Evolutionary conservation across 2,888 invertebrate genomes (phyloP).

Genomic region (Drosophila setosimentum): DNA sequence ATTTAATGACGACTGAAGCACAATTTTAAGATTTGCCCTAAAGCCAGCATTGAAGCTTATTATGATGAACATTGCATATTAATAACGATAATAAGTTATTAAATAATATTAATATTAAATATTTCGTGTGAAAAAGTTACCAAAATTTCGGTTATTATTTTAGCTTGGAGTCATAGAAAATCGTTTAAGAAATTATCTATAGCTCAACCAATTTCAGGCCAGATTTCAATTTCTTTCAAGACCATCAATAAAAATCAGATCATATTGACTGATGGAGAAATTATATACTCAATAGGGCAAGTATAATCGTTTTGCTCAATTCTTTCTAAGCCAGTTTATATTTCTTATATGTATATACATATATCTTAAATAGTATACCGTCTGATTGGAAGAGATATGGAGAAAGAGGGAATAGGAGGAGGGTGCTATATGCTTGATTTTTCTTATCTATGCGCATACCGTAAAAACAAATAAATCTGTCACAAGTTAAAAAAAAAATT

Average conservation of each 20-base stretch:
- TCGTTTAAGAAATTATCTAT: background rate
- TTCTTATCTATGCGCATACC: slow-evolving; percentile 45
- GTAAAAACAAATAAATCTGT: slow-evolving; percentile 57
- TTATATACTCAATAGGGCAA: background rate
- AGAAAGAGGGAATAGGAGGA: background rate
- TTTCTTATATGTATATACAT: background rate
- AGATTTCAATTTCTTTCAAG: background rate
- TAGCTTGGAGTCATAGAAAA: background rate
- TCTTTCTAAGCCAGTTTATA: background rate
- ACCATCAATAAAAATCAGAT: background rate
- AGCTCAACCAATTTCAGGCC: background rate
- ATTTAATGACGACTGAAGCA: background rate
- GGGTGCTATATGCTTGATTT: slow-evolving; percentile 46
- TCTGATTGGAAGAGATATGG: background rate
- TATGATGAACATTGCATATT: background rate
- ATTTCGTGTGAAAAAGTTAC: background rate
- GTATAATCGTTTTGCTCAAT: background rate
- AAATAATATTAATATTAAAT: too few relatives aligned
- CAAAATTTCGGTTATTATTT: background rate
- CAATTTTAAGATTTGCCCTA: background rate
- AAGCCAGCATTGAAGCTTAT: too few relatives aligned
- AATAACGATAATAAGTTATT: background rate
- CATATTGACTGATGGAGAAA: background rate
- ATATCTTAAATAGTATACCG: background rate
- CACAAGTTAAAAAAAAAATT: slow-evolving; percentile 15